Percentiles rank a stretch among this genome's conserved stretches.
These are phyloP conservation scores for Papilio demoleus DNA, from an alignment of 2,888 invertebrate species.

Conservation along the genomic window DNA sequence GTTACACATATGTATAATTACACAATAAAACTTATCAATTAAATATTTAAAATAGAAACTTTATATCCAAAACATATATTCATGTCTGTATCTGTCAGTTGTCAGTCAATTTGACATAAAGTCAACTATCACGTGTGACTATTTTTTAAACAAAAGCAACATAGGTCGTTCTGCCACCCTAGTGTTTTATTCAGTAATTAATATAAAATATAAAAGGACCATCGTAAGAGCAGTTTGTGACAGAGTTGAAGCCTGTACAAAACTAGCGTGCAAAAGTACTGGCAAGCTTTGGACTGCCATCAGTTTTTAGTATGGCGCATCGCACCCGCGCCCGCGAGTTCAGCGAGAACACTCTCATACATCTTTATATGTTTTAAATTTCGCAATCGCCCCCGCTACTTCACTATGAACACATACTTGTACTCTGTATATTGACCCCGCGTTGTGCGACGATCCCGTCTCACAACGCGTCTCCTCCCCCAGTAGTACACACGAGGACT, in stretches of 20 bases:
- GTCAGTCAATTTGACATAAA: constrained; percentile 10
- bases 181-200: neutral
- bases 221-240: constrained; percentile 21
- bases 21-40: neutral
- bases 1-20: neutral
- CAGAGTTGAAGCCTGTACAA: no score
- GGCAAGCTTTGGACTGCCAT: no score
- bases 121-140: neutral
- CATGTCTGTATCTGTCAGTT: neutral
- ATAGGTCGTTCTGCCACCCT: neutral
- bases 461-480: constrained; percentile 23
- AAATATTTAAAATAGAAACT: neutral
- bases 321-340: no score
- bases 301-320: no score
- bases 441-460: no score
- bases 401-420: no score
- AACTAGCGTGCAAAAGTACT: no score
- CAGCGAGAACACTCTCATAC: no score
- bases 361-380: no score
- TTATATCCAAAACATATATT: neutral
- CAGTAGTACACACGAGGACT: neutral
- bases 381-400: no score
- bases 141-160: constrained; percentile 16
- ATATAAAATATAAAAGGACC: constrained; percentile 22
- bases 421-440: constrained; percentile 40